Evolutionary conservation across 2,888 invertebrate species (phyloP).

Genomic region (Phanerotoma sp.): DNA sequence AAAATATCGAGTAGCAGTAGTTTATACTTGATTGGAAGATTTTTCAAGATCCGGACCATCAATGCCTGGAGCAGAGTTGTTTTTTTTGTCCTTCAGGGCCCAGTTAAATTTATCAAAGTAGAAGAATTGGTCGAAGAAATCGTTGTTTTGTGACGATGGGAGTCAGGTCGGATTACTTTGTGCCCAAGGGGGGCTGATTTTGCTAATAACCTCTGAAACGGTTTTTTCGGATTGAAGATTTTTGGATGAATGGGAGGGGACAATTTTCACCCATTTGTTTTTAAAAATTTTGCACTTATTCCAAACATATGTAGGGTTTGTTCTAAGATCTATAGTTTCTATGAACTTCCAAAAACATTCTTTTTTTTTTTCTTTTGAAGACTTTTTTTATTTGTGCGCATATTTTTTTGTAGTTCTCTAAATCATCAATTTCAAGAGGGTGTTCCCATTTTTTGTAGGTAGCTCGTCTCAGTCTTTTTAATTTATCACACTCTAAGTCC

Average conservation of each 20-base stretch:
- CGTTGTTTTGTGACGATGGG: neutral
- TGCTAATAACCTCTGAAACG: neutral
- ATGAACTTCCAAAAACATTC: constrained; percentile 15
- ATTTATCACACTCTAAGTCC: constrained; percentile 10
- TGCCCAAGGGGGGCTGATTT: constrained; percentile 3
- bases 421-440: neutral
- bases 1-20: neutral
- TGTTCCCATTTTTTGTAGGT: constrained; percentile 10
- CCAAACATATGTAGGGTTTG: neutral
- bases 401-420: constrained; percentile 7
- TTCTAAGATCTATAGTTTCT: neutral
- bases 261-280: constrained; percentile 18
- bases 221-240: constrained; percentile 10
- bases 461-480: neutral
- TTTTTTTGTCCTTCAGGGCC: constrained; percentile 4
- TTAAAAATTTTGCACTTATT: constrained; percentile 23
- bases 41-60: neutral
- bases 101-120: constrained; percentile 8
- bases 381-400: constrained; percentile 1
- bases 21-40: neutral
- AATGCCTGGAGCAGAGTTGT: neutral
- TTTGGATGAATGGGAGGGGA: neutral
- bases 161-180: constrained; percentile 2
- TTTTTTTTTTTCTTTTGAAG: constrained; percentile 17
- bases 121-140: constrained; percentile 1